These are phyloP conservation scores for Xanthia icteritia DNA, from an alignment of 2,888 invertebrate genomes.

Conservation along the genomic window DNA sequence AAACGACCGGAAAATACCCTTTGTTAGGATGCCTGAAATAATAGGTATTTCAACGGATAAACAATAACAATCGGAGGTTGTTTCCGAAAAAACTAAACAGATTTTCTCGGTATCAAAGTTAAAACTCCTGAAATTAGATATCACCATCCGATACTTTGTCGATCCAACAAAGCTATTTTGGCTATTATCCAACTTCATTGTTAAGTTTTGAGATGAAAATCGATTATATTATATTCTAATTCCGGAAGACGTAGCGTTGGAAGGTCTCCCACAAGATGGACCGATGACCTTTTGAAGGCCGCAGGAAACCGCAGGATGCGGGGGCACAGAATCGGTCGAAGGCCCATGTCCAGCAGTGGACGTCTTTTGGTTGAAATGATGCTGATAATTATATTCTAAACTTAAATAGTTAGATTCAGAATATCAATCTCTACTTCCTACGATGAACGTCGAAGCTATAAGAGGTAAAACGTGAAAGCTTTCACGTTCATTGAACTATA, in stretches of 20 bases:
- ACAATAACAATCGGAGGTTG: neutral
- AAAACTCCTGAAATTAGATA: neutral
- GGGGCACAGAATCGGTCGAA: no score
- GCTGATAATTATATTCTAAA: neutral
- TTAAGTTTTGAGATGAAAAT: neutral
- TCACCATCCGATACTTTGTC: neutral
- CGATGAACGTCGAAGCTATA: neutral
- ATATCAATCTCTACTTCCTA: neutral
- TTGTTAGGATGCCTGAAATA: neutral
- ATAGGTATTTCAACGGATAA: neutral
- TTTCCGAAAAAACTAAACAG: neutral
- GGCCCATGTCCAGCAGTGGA: no score
- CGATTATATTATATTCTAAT: neutral
- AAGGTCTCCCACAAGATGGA: no score
- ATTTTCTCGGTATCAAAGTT: neutral
- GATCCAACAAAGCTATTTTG: neutral
- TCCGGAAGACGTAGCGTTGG: no score
- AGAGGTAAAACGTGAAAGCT: neutral
- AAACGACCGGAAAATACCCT: neutral
- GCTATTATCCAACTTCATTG: neutral
- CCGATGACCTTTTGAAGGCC: no score
- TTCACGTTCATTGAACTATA: slow-evolving; percentile 14
- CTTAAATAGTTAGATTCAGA: neutral
- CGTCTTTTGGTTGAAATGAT: no score
- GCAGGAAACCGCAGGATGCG: no score